Conservation (phyloP, 2,113 vertebrate species). For the Alligator sinensis region DNA sequence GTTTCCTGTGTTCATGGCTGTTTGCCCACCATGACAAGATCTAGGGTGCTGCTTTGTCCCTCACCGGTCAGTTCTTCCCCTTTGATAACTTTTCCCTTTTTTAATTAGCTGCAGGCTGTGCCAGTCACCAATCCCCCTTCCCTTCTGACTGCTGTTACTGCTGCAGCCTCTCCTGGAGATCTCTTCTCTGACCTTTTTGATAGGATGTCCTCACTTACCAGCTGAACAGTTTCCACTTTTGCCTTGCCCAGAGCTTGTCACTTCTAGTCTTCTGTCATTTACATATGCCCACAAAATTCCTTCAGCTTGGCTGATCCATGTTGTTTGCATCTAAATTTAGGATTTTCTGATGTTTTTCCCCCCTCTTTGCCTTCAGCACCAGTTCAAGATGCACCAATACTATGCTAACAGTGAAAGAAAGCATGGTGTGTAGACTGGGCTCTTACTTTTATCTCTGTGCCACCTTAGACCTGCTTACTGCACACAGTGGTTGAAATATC, state of each 20-base stretch:
- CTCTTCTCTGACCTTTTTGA: background rate
- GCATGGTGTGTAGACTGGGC: background rate
- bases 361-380: background rate
- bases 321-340: background rate
- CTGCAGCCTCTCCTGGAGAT: background rate
- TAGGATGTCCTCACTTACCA: background rate
- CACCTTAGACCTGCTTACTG: background rate
- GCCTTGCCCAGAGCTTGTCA: background rate
- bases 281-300: background rate
- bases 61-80: background rate
- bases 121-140: background rate
- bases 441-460: background rate
- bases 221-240: background rate
- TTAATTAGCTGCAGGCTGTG: background rate
- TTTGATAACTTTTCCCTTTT: background rate
- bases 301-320: background rate
- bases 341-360: background rate
- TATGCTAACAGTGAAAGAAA: background rate
- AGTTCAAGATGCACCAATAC: background rate
- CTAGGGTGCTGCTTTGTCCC: too few relatives aligned
- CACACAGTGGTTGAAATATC: background rate
- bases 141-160: background rate
- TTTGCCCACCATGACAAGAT: background rate
- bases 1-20: background rate
- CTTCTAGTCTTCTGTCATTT: background rate